Conservation (phyloP, 2,113 vertebrate genomes). For the Prionailurus bengalensis region DNA sequence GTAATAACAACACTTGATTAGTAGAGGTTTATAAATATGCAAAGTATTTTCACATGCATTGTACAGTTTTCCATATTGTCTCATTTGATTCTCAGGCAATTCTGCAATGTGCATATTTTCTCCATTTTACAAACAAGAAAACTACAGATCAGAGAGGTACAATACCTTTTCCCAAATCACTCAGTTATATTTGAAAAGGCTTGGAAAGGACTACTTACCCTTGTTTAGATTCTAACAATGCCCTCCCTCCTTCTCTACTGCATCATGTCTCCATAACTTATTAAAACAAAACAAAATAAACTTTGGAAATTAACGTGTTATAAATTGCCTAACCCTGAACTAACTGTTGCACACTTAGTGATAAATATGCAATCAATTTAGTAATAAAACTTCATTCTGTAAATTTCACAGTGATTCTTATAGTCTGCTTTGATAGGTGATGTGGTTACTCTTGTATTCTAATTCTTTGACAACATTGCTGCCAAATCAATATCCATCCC, state of each 20-base stretch:
- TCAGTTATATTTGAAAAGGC: neutral
- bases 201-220: neutral
- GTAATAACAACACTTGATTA: neutral
- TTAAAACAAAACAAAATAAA: slow-evolving; percentile 15
- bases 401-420: slow-evolving; percentile 8
- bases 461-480: slow-evolving; percentile 33
- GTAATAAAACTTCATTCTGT: slow-evolving; percentile 22
- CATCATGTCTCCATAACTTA: neutral
- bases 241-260: neutral
- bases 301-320: neutral
- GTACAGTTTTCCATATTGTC: neutral
- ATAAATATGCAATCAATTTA: neutral
- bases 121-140: neutral
- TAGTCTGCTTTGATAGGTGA: slow-evolving; percentile 54
- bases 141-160: neutral
- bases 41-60: neutral
- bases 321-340: neutral
- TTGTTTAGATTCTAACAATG: neutral
- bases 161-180: neutral
- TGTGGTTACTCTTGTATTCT: neutral
- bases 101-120: neutral
- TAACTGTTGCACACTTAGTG: neutral
- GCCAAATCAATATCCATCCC: slow-evolving; percentile 33
- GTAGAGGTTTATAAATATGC: neutral
- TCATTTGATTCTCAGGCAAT: neutral